Evolutionary conservation across 2,113 vertebrate species (phyloP).

Genomic region (Aldabrachelys gigantea): DNA sequence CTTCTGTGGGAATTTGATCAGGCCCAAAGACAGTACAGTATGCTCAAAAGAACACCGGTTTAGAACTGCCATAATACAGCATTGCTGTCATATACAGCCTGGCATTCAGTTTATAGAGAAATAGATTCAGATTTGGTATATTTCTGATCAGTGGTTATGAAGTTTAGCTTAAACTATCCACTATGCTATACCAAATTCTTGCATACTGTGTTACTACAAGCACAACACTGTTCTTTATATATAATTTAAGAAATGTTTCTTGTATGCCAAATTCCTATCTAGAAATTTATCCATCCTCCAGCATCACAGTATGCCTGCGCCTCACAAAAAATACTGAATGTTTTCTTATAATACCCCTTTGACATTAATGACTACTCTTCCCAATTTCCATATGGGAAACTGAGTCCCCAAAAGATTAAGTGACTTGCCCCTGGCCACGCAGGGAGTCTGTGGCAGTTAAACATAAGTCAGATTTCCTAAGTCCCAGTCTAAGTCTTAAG

Average conservation of each 20-base stretch:
- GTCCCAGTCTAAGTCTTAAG: neutral
- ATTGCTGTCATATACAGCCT: neutral
- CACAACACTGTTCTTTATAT: too few species aligned
- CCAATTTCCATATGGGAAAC: neutral
- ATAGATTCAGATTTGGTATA: neutral
- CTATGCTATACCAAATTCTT: neutral
- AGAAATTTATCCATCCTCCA: neutral
- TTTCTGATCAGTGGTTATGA: neutral
- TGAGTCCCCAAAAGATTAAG: neutral
- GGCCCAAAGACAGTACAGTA: neutral
- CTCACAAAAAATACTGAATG: too few species aligned
- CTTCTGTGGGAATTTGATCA: neutral
- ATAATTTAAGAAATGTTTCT: too few species aligned
- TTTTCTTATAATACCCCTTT: too few species aligned
- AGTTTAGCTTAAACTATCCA: neutral
- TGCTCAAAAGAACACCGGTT: neutral
- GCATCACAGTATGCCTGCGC: neutral
- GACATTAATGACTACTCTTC: too few species aligned
- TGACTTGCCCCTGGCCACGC: neutral
- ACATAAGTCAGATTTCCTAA: neutral
- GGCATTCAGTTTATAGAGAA: neutral
- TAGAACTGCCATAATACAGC: neutral
- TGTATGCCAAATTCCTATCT: neutral
- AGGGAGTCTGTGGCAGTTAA: neutral
- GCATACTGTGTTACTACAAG: too few species aligned